Percentiles rank a stretch among this genome's conserved stretches.
Conservation (phyloP, 2,113 vertebrate species). For the Eulemur macaco region DNA sequence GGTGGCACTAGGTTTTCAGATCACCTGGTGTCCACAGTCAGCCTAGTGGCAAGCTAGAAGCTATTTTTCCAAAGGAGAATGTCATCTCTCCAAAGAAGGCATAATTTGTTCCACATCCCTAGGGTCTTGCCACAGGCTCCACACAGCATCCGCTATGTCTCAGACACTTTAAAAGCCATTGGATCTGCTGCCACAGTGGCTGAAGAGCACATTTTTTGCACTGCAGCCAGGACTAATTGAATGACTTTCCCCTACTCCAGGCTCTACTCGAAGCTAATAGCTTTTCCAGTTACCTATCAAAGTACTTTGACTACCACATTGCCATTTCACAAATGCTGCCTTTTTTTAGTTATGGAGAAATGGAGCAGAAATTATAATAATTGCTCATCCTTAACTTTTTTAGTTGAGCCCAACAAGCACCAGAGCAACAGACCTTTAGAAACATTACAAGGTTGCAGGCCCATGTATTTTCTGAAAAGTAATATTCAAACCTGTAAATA, state of each 20-base stretch:
- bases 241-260: not conserved
- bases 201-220: not conserved
- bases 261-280: not conserved
- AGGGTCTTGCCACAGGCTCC: not conserved
- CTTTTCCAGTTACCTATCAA: not conserved
- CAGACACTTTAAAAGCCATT: not conserved
- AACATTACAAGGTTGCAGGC: not conserved
- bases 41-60: not conserved
- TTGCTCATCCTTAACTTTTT: not conserved
- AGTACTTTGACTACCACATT: not conserved
- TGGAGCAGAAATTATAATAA: no score
- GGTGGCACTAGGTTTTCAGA: not conserved
- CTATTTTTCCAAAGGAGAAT: not conserved
- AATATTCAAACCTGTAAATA: not conserved
- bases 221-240: not conserved
- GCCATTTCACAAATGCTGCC: not conserved
- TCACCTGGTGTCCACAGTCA: not conserved
- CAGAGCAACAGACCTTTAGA: not conserved
- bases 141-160: rapidly evolving
- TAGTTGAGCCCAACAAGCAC: no score
- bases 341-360: not conserved
- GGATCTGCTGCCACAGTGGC: not conserved
- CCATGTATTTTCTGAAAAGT: not conserved
- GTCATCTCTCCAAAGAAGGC: not conserved
- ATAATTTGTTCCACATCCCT: rapidly evolving